Base-by-base conservation (phyloP, 2,888 invertebrate genomes). In the Sipunculus nudus region DNA sequence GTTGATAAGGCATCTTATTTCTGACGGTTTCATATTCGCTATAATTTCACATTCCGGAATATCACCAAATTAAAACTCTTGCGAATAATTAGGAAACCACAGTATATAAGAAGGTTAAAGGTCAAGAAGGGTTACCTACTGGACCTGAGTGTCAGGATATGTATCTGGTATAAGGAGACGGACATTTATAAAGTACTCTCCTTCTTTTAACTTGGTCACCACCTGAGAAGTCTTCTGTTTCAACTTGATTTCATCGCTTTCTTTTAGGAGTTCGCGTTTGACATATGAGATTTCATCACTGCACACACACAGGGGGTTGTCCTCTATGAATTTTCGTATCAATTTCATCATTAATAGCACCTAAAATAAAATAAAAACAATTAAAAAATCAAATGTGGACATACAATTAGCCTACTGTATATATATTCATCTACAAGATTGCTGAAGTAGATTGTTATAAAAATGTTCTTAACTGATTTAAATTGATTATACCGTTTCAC, bases 261-360 rank as follows among this genome's bases (percentile, higher is more conserved):
- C 71, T 5, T 58, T 49, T 3, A 89, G 75, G 25, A 87, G 80
- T 31, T 77, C 71, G 38, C 75, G 72, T 68, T 89, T 89, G 53
- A 91, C 78, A 45, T 84, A 78, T 61, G 87, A 85, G 61, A 91
- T 89, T 82, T 91, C 91, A 74, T 90, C 89, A 68, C 89, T 89
- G 72, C 90, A 91, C 59, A 90, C 89, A 75, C 88, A 89, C 3
- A 91, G 82, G 0, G 90, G 89, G 83, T 90, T 90, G 67, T 90
- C 89, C 48, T 88, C 86, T 16, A 90, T 81, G 76, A 90, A 91
- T 63, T 86, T 88, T 50, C 87, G 83, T 5, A 90, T 82, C 75
- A 90, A 90, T 68, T 87, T 86, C 19, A 90, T 78, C 3, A 87
- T 83, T 47, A 84, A 84, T 35, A 91, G 76, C 19, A 89, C 82